Percentiles rank a stretch among this genome's conserved stretches.
These are phyloP conservation scores for Sebastes matsubarae DNA, from an alignment of 2,797 vertebrate genomes.

Conservation along the genomic window DNA sequence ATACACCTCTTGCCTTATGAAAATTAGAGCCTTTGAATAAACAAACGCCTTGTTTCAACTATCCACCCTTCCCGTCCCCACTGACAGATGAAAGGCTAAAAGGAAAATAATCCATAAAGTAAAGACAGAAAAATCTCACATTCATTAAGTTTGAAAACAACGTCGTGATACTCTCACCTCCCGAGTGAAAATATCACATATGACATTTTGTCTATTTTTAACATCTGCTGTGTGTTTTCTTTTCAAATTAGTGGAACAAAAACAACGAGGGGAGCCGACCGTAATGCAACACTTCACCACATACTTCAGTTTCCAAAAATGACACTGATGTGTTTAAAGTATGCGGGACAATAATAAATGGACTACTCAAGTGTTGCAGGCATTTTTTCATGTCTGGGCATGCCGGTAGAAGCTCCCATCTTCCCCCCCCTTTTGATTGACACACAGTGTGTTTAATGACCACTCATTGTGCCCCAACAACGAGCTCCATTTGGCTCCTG, in stretches of 20 bases:
- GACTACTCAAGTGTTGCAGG: constrained; percentile 11
- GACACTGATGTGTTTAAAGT: constrained; percentile 6
- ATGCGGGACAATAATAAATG: constrained; percentile 50
- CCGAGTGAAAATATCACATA: neutral
- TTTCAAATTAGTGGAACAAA: neutral
- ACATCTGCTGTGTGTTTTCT: neutral
- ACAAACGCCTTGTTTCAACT: constrained; percentile 23
- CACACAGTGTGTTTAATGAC: constrained; percentile 58
- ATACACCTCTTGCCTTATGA: constrained; percentile 30
- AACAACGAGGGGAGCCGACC: neutral
- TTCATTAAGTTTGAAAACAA: neutral
- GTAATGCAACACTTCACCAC: neutral
- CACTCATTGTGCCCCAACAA: constrained; percentile 56
- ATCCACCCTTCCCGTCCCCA: neutral
- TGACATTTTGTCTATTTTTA: neutral
- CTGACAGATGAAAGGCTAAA: neutral
- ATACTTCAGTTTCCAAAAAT: constrained; percentile 37
- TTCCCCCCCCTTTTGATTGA: constrained; percentile 54
- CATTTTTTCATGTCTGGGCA: constrained; percentile 71
- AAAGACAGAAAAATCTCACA: neutral
- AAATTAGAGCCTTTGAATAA: constrained; percentile 44
- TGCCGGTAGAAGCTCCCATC: constrained; percentile 60
- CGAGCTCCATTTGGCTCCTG: constrained; percentile 79
- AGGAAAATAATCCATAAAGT: neutral
- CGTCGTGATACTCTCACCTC: neutral